Evolutionary conservation across 2,888 invertebrate species (phyloP).

Genomic region (Drosophila ochracea): DNA sequence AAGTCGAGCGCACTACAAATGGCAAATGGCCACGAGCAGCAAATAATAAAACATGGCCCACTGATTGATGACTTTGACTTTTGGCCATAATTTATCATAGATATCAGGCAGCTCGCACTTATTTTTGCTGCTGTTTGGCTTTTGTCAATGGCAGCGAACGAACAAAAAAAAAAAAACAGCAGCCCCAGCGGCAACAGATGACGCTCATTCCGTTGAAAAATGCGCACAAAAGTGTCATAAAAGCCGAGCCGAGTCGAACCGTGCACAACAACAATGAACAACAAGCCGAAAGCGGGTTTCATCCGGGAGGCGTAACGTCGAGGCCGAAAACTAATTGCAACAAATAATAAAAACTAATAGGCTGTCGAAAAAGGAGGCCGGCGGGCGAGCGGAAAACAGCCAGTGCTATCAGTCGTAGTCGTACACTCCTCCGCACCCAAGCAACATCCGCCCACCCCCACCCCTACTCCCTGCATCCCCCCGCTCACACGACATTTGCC

Average conservation of each 20-base stretch:
- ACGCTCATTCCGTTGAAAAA: slow-evolving; percentile 79
- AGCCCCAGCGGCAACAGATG: slow-evolving; percentile 71
- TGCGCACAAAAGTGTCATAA: slow-evolving; percentile 77
- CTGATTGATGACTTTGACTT: slow-evolving; percentile 81
- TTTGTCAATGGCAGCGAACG: slow-evolving; percentile 61
- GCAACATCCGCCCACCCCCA: too few species aligned
- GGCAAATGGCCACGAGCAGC: slow-evolving; percentile 72
- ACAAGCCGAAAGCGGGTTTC: slow-evolving; percentile 9
- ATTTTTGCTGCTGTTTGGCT: slow-evolving; percentile 40
- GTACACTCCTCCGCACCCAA: background rate
- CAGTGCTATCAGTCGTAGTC: slow-evolving; percentile 22
- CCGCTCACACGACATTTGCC: slow-evolving; percentile 32
- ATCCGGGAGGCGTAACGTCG: slow-evolving; percentile 21
- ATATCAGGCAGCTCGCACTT: slow-evolving; percentile 57
- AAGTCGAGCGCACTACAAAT: slow-evolving; percentile 32
- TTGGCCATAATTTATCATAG: slow-evolving; percentile 81
- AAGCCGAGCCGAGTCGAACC: slow-evolving; percentile 38
- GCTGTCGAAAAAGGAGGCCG: slow-evolving; percentile 71
- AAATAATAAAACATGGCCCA: slow-evolving; percentile 77
- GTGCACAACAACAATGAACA: background rate
- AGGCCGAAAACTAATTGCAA: slow-evolving; percentile 77
- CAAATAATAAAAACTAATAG: slow-evolving; percentile 82
- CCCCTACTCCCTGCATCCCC: background rate
- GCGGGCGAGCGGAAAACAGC: slow-evolving; percentile 20
- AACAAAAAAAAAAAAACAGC: slow-evolving; percentile 24